These are phyloP conservation scores for Stomorhina lunata DNA, from an alignment of 2,888 invertebrate species.

Conservation along the genomic window DNA sequence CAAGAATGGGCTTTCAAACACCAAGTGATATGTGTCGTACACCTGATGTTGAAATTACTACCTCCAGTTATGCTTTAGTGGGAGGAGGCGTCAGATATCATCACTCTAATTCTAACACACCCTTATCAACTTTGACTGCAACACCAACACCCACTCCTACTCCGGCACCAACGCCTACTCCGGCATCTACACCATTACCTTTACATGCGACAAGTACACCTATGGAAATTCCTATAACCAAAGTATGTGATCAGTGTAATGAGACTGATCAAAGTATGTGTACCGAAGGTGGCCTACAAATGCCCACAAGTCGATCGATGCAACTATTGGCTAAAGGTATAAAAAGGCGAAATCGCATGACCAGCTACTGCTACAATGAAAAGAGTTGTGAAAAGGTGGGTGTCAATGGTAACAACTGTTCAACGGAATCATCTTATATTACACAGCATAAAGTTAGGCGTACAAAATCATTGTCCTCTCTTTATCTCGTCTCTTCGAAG, in stretches of 20 bases:
- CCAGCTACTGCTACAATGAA: conserved; percentile 84
- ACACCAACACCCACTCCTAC: conserved; percentile 54
- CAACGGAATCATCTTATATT: conserved; percentile 66
- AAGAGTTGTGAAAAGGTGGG: conserved; percentile 71
- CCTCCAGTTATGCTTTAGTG: conserved; percentile 15
- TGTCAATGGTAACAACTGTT: conserved; percentile 76
- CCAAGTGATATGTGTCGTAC: conserved; percentile 54
- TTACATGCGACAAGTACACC: conserved; percentile 37
- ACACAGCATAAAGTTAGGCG: conserved; percentile 80
- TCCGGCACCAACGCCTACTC: conserved; percentile 46
- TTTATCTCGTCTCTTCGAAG: conserved; percentile 76
- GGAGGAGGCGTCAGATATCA: conserved; percentile 46
- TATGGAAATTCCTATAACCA: conserved; percentile 67
- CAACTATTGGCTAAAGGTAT: conserved; percentile 81
- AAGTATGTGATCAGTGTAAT: conserved; percentile 76
- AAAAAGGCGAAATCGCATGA: conserved; percentile 82
- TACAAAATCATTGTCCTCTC: conserved; percentile 85
- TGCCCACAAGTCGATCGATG: conserved; percentile 82
- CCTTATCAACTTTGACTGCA: conserved; percentile 46
- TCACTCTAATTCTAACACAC: conserved; percentile 49
- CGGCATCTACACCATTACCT: conserved; percentile 58
- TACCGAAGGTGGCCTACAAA: conserved; percentile 83
- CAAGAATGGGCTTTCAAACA: conserved; percentile 63
- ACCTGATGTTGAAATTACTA: conserved; percentile 49
- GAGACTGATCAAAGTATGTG: conserved; percentile 82